phyloP scores from a whole-genome alignment of 2,888 invertebrate genomes.

The Microplitis manilae region DNA sequence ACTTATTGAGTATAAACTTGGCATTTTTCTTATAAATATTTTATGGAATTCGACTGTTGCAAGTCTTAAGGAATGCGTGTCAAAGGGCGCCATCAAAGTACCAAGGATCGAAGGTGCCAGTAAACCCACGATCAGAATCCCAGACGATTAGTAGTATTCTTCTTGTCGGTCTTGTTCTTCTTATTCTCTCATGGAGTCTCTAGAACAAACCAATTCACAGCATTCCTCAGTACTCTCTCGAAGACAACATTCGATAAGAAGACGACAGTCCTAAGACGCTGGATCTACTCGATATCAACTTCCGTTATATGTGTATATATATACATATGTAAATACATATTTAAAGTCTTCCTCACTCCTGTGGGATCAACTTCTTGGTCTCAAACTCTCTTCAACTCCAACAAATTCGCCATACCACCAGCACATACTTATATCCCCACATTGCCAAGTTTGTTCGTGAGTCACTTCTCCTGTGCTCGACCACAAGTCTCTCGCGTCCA shows the following conservation, averaged over 20 bases:
- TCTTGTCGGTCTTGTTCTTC: constrained; percentile 12
- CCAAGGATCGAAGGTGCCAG: constrained; percentile 42
- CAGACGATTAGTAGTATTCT: constrained; percentile 7
- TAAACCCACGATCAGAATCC: constrained; percentile 50
- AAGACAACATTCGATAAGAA: not conserved
- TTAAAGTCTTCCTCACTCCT: not conserved
- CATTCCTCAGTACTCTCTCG: constrained; percentile 24
- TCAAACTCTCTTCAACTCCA: not conserved
- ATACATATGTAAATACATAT: no score
- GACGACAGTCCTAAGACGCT: not conserved
- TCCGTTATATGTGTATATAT: not conserved
- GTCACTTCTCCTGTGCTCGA: constrained; percentile 26
- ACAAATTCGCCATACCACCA: not conserved
- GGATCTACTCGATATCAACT: not conserved
- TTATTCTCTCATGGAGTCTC: constrained; percentile 2
- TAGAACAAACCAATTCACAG: constrained; percentile 27
- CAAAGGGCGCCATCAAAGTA: constrained; percentile 45
- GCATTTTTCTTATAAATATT: no score
- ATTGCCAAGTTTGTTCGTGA: constrained; percentile 11
- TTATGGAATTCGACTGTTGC: no score
- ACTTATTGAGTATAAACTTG: not conserved
- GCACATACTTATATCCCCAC: constrained; percentile 4
- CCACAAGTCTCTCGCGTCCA: constrained; percentile 23
- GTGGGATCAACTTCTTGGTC: not conserved
- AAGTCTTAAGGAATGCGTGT: constrained; percentile 31